These are phyloP conservation scores for Orchesellides sinensis DNA, from an alignment of 2,888 invertebrate genomes.

Conservation along the genomic window DNA sequence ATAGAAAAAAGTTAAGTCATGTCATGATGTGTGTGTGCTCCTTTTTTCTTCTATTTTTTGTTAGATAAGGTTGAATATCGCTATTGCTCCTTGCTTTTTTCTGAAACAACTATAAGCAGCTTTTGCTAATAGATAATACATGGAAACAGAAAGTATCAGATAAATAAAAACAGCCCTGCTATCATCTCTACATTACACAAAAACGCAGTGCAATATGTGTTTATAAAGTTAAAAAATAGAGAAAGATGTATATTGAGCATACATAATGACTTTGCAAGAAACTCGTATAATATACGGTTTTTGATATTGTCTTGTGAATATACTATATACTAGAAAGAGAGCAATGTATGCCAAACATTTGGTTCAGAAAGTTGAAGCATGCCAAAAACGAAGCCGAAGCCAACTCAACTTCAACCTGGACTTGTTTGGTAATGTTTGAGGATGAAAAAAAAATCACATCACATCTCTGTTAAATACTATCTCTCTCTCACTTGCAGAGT, in stretches of 20 bases:
- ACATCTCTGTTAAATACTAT: neutral
- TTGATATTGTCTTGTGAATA: no score
- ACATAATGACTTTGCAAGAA: no score
- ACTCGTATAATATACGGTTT: no score
- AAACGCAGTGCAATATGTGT: neutral
- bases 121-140: constrained; percentile 9
- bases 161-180: neutral
- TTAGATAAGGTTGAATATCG: neutral
- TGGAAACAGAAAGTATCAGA: neutral
- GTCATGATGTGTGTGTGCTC: constrained; percentile 1
- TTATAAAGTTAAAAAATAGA: no score
- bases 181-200: neutral
- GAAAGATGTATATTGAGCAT: no score
- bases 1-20: neutral
- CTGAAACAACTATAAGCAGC: neutral
- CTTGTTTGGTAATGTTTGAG: constrained; percentile 69
- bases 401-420: constrained; percentile 61
- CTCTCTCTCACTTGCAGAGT: neutral
- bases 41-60: neutral
- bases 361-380: constrained; percentile 53
- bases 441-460: constrained; percentile 41
- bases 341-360: constrained; percentile 52
- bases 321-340: constrained; percentile 15
- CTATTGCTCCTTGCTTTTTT: neutral
- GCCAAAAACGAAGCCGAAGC: constrained; percentile 58